Evolutionary conservation across 2,888 invertebrate genomes (phyloP).

Genomic region (Acleris holmiana): DNA sequence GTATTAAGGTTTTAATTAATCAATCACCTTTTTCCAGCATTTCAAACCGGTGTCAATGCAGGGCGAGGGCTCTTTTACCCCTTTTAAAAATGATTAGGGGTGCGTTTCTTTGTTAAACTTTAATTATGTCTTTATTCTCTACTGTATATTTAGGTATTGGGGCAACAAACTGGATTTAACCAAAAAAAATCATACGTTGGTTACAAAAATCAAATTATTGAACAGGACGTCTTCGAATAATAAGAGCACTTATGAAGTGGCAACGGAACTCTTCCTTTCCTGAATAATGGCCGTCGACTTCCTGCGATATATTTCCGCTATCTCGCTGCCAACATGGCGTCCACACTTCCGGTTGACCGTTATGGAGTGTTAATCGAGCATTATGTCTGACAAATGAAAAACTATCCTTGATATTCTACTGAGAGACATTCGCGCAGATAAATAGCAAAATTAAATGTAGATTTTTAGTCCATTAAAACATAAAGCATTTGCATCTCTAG

Average conservation of each 20-base stretch:
- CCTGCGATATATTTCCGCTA: conserved; percentile 83
- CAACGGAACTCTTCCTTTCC: conserved; percentile 75
- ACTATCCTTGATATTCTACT: conserved; percentile 57
- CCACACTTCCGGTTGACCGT: conserved; percentile 79
- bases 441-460: too few species aligned
- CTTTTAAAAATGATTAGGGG: too few species aligned
- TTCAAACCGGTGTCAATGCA: too few species aligned
- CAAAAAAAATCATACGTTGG: background rate
- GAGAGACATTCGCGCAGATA: conserved; percentile 27
- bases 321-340: conserved; percentile 77
- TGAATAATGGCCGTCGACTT: conserved; percentile 79
- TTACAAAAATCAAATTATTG: background rate
- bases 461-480: too few species aligned
- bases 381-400: conserved; percentile 78
- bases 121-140: too few species aligned
- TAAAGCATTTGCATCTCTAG: too few species aligned
- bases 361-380: conserved; percentile 82
- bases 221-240: conserved; percentile 55
- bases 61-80: too few species aligned
- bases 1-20: too few species aligned
- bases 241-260: conserved; percentile 74
- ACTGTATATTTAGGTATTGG: too few species aligned
- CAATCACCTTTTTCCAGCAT: too few species aligned
- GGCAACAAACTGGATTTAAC: background rate
- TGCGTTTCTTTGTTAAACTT: too few species aligned